Evolutionary conservation across 2,888 invertebrate genomes (phyloP).

Genomic region (Thecophora atra): DNA sequence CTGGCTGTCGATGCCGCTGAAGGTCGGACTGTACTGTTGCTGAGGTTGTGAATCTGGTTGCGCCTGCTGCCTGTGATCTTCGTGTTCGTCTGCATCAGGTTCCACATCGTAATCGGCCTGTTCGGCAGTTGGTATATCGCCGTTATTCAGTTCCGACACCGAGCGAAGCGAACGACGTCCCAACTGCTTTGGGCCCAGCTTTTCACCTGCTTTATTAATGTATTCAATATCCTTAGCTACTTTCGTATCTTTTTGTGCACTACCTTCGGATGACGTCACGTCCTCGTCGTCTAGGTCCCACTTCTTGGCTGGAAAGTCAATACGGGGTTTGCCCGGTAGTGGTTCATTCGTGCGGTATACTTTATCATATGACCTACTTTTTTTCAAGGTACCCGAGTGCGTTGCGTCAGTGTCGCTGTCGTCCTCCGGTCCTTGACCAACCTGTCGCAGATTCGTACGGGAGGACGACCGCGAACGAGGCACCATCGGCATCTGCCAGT

Average conservation of each 20-base stretch:
- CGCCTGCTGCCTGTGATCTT: conserved; percentile 24
- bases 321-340: conserved; percentile 74
- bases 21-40: conserved; percentile 65
- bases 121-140: conserved; percentile 44
- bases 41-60: conserved; percentile 41
- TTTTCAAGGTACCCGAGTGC: conserved; percentile 70
- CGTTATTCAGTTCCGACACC: conserved; percentile 54
- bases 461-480: conserved; percentile 72
- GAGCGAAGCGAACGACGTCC: conserved; percentile 70
- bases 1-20: conserved; percentile 63
- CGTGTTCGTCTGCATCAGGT: conserved; percentile 50
- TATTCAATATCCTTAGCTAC: conserved; percentile 73
- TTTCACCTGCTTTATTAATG: conserved; percentile 67
- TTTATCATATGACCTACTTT: conserved; percentile 80
- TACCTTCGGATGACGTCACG: conserved; percentile 71
- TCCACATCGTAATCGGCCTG: conserved; percentile 43
- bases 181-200: conserved; percentile 68
- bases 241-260: conserved; percentile 72
- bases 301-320: conserved; percentile 82
- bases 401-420: conserved; percentile 65
- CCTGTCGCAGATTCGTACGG: conserved; percentile 68
- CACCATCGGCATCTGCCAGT: conserved; percentile 69
- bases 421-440: conserved; percentile 67
- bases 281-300: conserved; percentile 80
- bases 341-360: conserved; percentile 88